Evolutionary conservation across 2,113 vertebrate species (phyloP).

Genomic region (Gadus macrocephalus): DNA sequence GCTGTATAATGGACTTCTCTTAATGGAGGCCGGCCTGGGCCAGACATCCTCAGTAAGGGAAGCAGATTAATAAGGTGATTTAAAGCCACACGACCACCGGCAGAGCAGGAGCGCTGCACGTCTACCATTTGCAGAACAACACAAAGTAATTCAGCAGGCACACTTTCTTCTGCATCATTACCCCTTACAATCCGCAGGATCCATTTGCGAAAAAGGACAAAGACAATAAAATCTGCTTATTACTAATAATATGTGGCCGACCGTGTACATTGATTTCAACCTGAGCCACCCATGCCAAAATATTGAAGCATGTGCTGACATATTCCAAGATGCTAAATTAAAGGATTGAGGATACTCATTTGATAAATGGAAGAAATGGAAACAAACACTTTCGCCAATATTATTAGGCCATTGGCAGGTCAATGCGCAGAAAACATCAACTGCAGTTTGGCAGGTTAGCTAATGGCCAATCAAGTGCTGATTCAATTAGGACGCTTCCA

Average conservation of each 20-base stretch:
- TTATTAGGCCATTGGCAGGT: slow-evolving; percentile 1
- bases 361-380: neutral
- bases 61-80: slow-evolving; percentile 54
- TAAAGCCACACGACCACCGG: slow-evolving; percentile 18
- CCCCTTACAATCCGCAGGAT: no score
- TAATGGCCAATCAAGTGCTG: slow-evolving; percentile 39
- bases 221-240: no score
- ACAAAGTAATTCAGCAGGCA: no score
- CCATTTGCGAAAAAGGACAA: no score
- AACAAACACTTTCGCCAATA: slow-evolving; percentile 7
- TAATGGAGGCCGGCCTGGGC: slow-evolving; percentile 42
- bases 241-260: no score
- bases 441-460: slow-evolving; percentile 18
- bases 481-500: slow-evolving; percentile 32
- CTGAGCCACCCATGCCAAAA: no score
- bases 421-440: slow-evolving; percentile 22
- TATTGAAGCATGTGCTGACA: no score
- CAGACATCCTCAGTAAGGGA: slow-evolving; percentile 45
- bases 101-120: neutral
- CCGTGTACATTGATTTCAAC: no score
- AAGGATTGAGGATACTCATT: neutral
- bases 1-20: slow-evolving; percentile 51
- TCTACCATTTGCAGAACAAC: no score
- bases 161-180: no score
- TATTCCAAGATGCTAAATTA: neutral